Percentiles rank a stretch among this genome's conserved stretches.
Conservation (phyloP, 2,113 vertebrate genomes). For the Nerophis ophidion region DNA sequence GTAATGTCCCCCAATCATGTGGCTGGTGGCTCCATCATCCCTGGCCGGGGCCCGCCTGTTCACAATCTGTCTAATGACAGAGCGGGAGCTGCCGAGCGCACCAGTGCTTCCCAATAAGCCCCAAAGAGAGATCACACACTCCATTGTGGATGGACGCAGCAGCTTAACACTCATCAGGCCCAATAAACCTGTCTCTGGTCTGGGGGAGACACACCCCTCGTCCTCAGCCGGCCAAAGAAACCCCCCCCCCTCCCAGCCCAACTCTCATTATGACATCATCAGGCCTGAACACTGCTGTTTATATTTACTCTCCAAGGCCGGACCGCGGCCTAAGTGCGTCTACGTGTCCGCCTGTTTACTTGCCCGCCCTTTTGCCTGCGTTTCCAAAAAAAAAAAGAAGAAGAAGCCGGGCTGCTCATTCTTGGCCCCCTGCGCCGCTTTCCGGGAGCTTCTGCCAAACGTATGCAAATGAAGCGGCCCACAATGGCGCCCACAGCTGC, state of each 20-base stretch:
- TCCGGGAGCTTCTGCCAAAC: constrained; percentile 60
- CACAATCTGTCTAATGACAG: constrained; percentile 95
- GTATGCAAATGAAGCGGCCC: constrained; percentile 62
- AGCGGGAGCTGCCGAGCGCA: constrained; percentile 86
- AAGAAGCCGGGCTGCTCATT: constrained; percentile 33
- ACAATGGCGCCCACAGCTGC: constrained; percentile 69
- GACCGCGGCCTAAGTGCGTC: constrained; percentile 57
- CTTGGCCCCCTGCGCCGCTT: constrained; percentile 50
- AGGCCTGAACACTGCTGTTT: constrained; percentile 52
- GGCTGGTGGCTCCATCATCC: constrained; percentile 90
- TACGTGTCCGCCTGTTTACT: constrained; percentile 69
- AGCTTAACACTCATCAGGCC: constrained; percentile 92
- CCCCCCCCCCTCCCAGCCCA: constrained; percentile 60
- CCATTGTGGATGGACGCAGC: constrained; percentile 82
- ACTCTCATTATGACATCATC: constrained; percentile 81
- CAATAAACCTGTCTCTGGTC: constrained; percentile 96
- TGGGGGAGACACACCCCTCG: constrained; percentile 67
- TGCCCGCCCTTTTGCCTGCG: constrained; percentile 64
- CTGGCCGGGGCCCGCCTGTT: constrained; percentile 95
- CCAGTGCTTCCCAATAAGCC: constrained; percentile 94
- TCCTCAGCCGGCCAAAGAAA: constrained; percentile 48
- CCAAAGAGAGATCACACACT: constrained; percentile 94
- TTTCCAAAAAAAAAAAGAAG: constrained; percentile 41
- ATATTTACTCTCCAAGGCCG: constrained; percentile 35
- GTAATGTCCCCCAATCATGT: constrained; percentile 96